Percentiles rank a stretch among this genome's conserved stretches.
Conservation (phyloP, 2,888 invertebrate genomes). For the Monopis laevigella region DNA sequence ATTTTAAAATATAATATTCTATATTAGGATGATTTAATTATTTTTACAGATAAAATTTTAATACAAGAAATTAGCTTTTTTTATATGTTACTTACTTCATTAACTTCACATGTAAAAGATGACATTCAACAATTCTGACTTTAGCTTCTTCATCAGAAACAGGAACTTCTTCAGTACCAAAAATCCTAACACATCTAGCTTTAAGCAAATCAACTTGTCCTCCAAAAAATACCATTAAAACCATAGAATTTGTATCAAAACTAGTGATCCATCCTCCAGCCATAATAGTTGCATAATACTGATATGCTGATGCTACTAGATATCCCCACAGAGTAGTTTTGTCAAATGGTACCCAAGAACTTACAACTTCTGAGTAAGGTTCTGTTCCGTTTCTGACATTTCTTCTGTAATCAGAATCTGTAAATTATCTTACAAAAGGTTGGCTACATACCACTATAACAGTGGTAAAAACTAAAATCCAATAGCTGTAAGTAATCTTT, state of each 20-base stretch:
- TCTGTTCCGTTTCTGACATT: conserved; percentile 37
- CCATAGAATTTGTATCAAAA: conserved; percentile 48
- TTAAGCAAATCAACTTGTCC: conserved; percentile 40
- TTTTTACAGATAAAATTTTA: too few relatives aligned
- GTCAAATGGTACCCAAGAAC: conserved; percentile 52
- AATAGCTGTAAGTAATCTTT: conserved; percentile 43
- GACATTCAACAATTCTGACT: conserved; percentile 34
- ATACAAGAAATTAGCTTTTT: too few relatives aligned
- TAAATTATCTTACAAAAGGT: conserved; percentile 37
- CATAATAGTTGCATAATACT: conserved; percentile 44
- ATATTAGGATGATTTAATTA: too few relatives aligned
- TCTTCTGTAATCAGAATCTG: conserved; percentile 32
- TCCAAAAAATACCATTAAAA: conserved; percentile 51
- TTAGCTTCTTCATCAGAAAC: conserved; percentile 22
- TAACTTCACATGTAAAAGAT: conserved; percentile 38
- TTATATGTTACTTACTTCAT: conserved; percentile 48
- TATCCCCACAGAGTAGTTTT: conserved; percentile 37
- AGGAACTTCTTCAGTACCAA: conserved; percentile 25
- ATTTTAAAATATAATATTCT: too few relatives aligned
- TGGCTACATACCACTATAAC: conserved; percentile 37
- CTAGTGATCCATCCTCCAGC: conserved; percentile 54
- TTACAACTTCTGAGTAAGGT: conserved; percentile 40
- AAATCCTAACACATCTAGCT: conserved; percentile 36
- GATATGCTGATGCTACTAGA: conserved; percentile 33
- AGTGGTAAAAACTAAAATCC: conserved; percentile 46